These are phyloP conservation scores for Vanessa tameamea DNA, from an alignment of 1,140 invertebrate genomes.

Conservation along the genomic window DNA sequence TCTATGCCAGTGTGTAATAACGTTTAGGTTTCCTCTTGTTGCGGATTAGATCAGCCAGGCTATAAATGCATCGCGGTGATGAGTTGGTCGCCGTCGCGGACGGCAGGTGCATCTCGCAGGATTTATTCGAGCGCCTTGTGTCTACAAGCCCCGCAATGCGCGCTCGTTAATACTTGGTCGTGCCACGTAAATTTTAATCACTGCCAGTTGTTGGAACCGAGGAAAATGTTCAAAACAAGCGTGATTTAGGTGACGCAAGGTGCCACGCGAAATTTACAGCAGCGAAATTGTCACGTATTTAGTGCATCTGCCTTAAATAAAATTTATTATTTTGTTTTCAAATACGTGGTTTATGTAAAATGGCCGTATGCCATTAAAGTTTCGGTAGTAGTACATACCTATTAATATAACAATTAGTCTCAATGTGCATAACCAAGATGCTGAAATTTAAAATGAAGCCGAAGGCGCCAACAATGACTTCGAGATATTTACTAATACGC, in stretches of 20 bases:
- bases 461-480: constrained; percentile 55
- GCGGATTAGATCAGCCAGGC: constrained; percentile 30
- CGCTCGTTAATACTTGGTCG: constrained; percentile 77
- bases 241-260: constrained; percentile 70
- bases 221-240: constrained; percentile 72
- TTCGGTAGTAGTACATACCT: too few species aligned
- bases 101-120: constrained; percentile 75
- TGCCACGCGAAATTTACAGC: constrained; percentile 55
- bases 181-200: constrained; percentile 79
- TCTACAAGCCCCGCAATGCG: constrained; percentile 60
- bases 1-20: constrained; percentile 28
- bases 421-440: not conserved
- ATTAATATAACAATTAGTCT: too few species aligned
- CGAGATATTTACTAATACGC: constrained; percentile 70
- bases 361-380: not conserved
- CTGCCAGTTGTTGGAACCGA: constrained; percentile 73
- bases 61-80: constrained; percentile 35
- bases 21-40: constrained; percentile 8
- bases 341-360: constrained; percentile 4
- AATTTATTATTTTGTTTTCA: constrained; percentile 35
- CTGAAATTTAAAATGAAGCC: constrained; percentile 16
- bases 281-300: constrained; percentile 38
- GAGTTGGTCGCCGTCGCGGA: constrained; percentile 23
- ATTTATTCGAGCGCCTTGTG: constrained; percentile 73
- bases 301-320: constrained; percentile 36